Evolutionary conservation across 2,888 invertebrate species (phyloP), one percentile per base, ranked within the genome.

Genomic region (Oscheius sp.): DNA sequence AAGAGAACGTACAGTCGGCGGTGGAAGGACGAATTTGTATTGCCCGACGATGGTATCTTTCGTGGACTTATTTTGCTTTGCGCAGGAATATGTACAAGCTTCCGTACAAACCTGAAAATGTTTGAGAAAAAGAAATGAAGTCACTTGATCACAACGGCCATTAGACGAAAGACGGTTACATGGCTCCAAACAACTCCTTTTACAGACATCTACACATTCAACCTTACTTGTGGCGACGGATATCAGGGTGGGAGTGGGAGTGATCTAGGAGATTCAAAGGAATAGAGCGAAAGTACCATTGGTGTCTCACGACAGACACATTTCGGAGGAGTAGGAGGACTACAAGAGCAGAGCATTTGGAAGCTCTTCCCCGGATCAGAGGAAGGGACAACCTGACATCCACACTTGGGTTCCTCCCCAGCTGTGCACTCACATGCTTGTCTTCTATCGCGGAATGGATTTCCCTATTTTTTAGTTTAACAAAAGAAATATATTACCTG

Each of bases 341-440:
- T 71, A 50, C 76, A 76, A 1, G 70, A 71, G 28, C 76, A 76
- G 12, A 76, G 68, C 76, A 76, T 76, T 30, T 76, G 61, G n/a
- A 62, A 38, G 6, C 30, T 6, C 28, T 67, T 67, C 12, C 20
- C 45, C 5, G 67, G 36, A 12, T 62, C 67, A 12, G 57, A 14
- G 12, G 67, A 24, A 4, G 45, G 45, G 12, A 67, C 59, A n/a
- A 67, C 59, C 33, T 67, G 59, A 57, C 76, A 76, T 8, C 73
- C 73, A 57, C 76, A 76, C 67, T 74, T 72, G 17, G 76, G 73
- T 3, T 73, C 68, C 36, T 73, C 72, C 38, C 71, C 75, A 0
- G 73, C 68, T 8, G 59, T 57, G 41, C 76, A 76, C 20, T 72
- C 72, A 26, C 76, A 73, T 14, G 64, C 49, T 59, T 76, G 76